Evolutionary conservation across 2,888 invertebrate species (phyloP), one percentile per base, ranked within the genome.

Genomic region (Sepiola atlantica): DNA sequence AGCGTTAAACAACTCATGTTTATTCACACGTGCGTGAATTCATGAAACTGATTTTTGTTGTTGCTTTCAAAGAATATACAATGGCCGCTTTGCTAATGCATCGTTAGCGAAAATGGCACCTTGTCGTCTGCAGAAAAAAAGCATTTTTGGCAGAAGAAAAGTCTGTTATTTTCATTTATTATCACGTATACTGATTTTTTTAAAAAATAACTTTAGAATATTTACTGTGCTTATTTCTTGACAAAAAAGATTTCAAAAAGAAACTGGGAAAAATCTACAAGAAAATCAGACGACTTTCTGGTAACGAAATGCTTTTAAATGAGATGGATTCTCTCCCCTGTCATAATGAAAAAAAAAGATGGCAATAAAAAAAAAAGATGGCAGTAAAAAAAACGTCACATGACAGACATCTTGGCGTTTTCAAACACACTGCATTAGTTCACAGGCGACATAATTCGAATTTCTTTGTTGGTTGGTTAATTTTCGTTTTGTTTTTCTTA

Each of bases 281-380:
- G 4, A 16, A 77, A 32, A 32, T 45, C 45, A n/a, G 32, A 4
- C 10, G n/a, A 77, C n/a, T 14, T 77, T 32, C 77, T 77, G 77
- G 77, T 77, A 77, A 77, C n/a, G 77, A 77, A 77, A 77, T 77
- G 77, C 77, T 77, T 77, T 77, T 77, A 77, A n/a, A 77, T 77
- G 77, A 77, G 77, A 77, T 77, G 77, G n/a, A 77, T 77, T 77
- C 77, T 77, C 77, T 77, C 77, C 77, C 77, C 32, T 77, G n/a
- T n/a, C 77, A 77, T 4, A 77, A n/a, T 14, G 16, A 14, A 32
- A 77, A 21, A n/a, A n/a, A 77, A 3, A 77, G 10, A 77, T n/a
- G 12, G 3, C 0, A 24, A 24, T 24, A 61, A 77, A 77, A 77
- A 61, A 61, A n/a, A 14, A 77, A 57, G 21, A 57, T n/a, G 16